Base-by-base conservation (phyloP, 2,113 vertebrate genomes). In the Passer domesticus region DNA sequence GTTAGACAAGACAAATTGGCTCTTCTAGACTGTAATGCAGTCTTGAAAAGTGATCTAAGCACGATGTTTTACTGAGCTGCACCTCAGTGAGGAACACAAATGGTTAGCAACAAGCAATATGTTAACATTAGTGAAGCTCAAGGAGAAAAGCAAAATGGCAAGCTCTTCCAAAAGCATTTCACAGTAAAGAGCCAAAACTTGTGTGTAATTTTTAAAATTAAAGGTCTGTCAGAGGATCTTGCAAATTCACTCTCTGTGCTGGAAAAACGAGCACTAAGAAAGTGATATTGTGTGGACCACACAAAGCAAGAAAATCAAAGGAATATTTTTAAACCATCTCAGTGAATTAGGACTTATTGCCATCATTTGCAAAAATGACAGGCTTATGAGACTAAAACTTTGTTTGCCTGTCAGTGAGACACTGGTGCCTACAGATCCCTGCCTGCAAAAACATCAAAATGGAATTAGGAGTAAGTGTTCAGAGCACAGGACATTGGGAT, bases 51-150 rank as follows among this genome's bases (percentile, higher is more conserved):
- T 60, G 13, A 56, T 43, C 15, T 78, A 27, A 63, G 9, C 7
- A 23, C 68, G 44, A 30, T 1, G 0, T 56, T 88, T 90, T 46
- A 62, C 28, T 78, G 55, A 94, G 43, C 19, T 77, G 50, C 33
- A 43, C 35, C 35, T 70, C 5, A 11, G 7, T 83, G 7, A 60
- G 33, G 31, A n/a, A 16, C 55, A 62, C 0, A 1, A 90, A 69
- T 0, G 0, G 18, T 52, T 44, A 81, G 15, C 19, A 63, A 23
- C 3, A 67, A 67, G 12, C 3, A 35, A 5, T 76, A 68, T 37
- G 18, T 56, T 63, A 77, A 21, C 17, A 47, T 17, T 66, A 69
- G 11, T 24, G 15, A 66, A 56, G 30, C 14, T 69, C 47, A 53
- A 73, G 10, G 39, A 75, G 24, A 47, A 83, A 76, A 52, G 28